Evolutionary conservation across 1,140 invertebrate genomes (phyloP).

Genomic region (Prorops nasuta): DNA sequence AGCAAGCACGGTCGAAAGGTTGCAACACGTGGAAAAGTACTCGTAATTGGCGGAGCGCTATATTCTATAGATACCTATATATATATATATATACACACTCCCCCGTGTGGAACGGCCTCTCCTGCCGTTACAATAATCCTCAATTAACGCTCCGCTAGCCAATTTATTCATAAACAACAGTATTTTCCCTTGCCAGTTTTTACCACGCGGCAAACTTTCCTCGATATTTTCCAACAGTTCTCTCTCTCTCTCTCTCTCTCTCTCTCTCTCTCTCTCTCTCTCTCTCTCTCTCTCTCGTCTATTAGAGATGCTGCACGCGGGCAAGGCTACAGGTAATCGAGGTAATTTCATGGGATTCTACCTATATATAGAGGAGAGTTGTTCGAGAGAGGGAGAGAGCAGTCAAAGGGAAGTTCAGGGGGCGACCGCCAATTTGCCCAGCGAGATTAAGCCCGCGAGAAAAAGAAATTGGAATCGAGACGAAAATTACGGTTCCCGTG

Average conservation of each 20-base stretch:
- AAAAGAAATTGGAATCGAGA: slow-evolving; percentile 44
- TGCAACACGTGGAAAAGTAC: too few relatives aligned
- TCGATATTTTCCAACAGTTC: slow-evolving; percentile 12
- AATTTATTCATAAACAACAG: too few relatives aligned
- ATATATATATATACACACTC: background rate
- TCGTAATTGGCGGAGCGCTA: too few relatives aligned
- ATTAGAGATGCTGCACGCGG: slow-evolving; percentile 37
- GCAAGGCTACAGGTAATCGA: slow-evolving; percentile 41
- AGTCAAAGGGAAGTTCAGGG: slow-evolving; percentile 24
- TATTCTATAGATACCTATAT: background rate
- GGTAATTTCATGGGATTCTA: slow-evolving; percentile 43
- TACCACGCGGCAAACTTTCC: too few relatives aligned
- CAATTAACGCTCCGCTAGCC: too few relatives aligned
- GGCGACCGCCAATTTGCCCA: slow-evolving; percentile 33
- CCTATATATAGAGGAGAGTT: slow-evolving; percentile 18
- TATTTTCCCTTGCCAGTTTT: too few relatives aligned
- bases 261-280: background rate
- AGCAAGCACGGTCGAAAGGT: too few relatives aligned
- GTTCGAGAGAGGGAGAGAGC: slow-evolving; percentile 18
- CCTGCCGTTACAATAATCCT: background rate
- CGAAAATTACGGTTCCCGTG: slow-evolving; percentile 32
- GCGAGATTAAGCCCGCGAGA: slow-evolving; percentile 34
- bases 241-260: slow-evolving; percentile 5
- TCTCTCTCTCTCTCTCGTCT: slow-evolving; percentile 13
- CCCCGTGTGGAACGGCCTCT: background rate